phyloP scores from a whole-genome alignment of 2,888 invertebrate genomes.

The Ennomos quercinarius region DNA sequence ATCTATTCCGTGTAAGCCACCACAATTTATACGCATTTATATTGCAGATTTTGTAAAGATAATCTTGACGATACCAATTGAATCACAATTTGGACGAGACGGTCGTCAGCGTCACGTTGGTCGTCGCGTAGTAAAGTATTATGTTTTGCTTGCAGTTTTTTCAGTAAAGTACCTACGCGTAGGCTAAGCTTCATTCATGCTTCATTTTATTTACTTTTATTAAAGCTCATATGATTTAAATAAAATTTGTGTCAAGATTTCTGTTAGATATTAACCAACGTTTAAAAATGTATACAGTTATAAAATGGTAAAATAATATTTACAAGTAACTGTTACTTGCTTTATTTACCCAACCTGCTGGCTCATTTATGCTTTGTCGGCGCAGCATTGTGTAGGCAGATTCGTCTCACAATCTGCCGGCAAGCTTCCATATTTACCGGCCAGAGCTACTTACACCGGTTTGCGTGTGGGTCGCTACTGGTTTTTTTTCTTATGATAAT shows the following conservation, averaged over 20 bases:
- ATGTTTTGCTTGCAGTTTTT: no score
- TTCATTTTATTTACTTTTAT: no score
- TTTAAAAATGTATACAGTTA: no score
- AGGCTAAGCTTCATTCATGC: no score
- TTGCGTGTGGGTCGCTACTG: constrained; percentile 77
- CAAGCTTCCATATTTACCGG: constrained; percentile 83
- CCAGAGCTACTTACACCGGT: constrained; percentile 80
- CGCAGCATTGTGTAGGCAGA: constrained; percentile 69
- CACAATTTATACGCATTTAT: constrained; percentile 18
- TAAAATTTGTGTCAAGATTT: no score
- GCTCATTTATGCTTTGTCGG: constrained; percentile 18
- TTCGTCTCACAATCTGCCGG: constrained; percentile 70
- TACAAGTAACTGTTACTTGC: constrained; percentile 5
- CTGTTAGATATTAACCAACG: no score
- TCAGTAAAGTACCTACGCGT: no score
- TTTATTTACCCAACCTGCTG: constrained; percentile 5
- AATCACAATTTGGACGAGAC: no score
- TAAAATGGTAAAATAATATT: not conserved
- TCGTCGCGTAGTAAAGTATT: no score
- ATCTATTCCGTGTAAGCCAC: constrained; percentile 21
- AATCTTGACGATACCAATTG: no score
- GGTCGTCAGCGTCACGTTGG: no score
- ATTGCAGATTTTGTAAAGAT: constrained; percentile 3
- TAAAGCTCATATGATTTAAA: no score
- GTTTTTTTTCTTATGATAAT: constrained; percentile 72